Percentiles rank a stretch among this genome's conserved stretches.
Evolutionary conservation across 2,797 vertebrate species (phyloP).

Genomic region (Petrocephalus schoutedeni): DNA sequence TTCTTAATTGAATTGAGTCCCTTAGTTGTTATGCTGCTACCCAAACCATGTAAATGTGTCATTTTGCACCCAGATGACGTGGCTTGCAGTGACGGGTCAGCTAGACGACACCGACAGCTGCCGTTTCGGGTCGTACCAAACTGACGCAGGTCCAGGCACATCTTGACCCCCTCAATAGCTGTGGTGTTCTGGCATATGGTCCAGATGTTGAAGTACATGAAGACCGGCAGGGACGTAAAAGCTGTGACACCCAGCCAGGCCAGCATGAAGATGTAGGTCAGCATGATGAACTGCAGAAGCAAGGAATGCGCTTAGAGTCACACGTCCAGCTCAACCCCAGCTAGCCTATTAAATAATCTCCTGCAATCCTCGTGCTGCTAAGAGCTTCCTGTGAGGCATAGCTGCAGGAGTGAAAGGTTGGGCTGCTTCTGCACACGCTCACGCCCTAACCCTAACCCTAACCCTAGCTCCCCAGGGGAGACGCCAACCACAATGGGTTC

Average conservation of each 20-base stretch:
- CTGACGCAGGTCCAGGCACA: slow-evolving; percentile 93
- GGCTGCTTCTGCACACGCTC: background rate
- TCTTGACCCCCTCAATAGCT: slow-evolving; percentile 70
- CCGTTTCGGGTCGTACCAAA: slow-evolving; percentile 65
- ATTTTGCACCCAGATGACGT: background rate
- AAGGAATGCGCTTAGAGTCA: background rate
- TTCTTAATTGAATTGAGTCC: background rate
- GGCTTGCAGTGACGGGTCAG: background rate
- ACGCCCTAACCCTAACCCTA: background rate
- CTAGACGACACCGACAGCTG: background rate
- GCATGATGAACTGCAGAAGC: slow-evolving; percentile 86
- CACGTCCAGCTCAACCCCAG: background rate
- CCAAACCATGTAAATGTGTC: background rate
- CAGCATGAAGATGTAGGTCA: slow-evolving; percentile 96
- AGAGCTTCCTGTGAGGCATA: background rate
- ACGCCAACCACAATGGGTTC: background rate
- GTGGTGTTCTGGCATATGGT: slow-evolving; percentile 90
- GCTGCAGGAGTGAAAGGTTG: background rate
- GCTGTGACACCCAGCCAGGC: slow-evolving; percentile 96
- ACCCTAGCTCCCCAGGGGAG: background rate
- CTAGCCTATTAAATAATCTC: background rate
- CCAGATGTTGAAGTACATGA: slow-evolving; percentile 97
- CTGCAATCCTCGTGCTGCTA: background rate
- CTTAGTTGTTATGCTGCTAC: background rate
- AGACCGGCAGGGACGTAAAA: slow-evolving; percentile 91